Conservation (phyloP, 2,797 vertebrate genomes). For the Phrynocephalus vlangalii region DNA sequence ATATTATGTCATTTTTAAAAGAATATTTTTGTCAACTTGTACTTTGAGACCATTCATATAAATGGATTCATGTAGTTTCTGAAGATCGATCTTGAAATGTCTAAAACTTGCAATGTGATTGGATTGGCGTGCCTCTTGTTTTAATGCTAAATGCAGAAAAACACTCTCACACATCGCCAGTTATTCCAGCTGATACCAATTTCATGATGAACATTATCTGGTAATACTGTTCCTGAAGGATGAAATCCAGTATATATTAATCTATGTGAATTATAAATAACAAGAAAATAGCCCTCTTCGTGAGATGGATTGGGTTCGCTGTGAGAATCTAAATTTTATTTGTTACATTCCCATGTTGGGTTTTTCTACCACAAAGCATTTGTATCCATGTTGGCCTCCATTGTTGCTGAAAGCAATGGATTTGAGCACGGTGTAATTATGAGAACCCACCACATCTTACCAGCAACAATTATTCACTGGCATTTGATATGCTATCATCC, state of each 20-base stretch:
- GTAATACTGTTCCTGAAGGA: not conserved
- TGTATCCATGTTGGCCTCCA: slow-evolving; percentile 52
- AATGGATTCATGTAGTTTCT: not conserved
- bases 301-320: slow-evolving; percentile 14
- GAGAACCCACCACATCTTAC: slow-evolving; percentile 60
- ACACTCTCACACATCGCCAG: slow-evolving; percentile 19
- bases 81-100: not conserved
- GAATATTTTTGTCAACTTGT: not conserved
- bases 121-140: not conserved
- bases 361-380: slow-evolving; percentile 40
- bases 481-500: slow-evolving; percentile 63
- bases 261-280: not conserved
- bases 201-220: not conserved
- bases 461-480: slow-evolving; percentile 55
- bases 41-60: not conserved
- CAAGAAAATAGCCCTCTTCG: slow-evolving; percentile 14
- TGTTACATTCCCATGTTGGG: slow-evolving; percentile 20
- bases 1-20: not conserved
- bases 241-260: not conserved
- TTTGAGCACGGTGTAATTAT: slow-evolving; percentile 54
- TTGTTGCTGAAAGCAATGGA: slow-evolving; percentile 60
- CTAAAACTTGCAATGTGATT: not conserved
- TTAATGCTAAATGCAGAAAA: slow-evolving; percentile 15
- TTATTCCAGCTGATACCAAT: not conserved
- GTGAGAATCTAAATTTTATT: fast-evolving